Evolutionary conservation across 2,888 invertebrate genomes (phyloP).

Genomic region (Mythimna pallens): DNA sequence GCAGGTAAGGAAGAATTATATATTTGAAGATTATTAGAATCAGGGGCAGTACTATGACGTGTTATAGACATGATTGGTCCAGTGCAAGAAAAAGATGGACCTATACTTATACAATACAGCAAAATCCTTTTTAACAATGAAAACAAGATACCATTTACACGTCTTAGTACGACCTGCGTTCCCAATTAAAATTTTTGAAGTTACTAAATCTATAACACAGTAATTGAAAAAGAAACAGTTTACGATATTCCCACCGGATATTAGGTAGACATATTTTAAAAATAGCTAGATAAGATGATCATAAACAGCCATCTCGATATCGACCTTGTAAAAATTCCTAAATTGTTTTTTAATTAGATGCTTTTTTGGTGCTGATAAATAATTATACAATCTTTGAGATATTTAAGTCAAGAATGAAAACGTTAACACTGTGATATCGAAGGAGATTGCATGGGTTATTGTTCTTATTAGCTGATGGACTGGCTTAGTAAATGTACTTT

Average conservation of each 20-base stretch:
- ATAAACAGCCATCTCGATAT: no score
- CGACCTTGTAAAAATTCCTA: not conserved
- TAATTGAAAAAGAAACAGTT: not conserved
- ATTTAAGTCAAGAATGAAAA: no score
- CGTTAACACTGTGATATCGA: no score
- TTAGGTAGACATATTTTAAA: not conserved
- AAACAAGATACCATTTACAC: not conserved
- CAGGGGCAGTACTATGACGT: not conserved
- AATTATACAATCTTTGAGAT: no score
- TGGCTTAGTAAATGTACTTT: no score
- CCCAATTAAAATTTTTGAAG: not conserved
- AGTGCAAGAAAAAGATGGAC: not conserved
- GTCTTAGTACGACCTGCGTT: not conserved
- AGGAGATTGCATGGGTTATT: no score
- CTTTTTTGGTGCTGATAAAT: no score
- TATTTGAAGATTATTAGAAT: not conserved
- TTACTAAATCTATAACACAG: not conserved
- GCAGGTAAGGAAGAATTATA: no score
- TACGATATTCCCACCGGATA: not conserved
- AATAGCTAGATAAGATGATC: not conserved
- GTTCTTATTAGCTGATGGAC: no score
- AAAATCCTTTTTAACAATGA: no score
- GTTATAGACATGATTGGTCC: not conserved
- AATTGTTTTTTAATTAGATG: no score
- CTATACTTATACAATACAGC: not conserved